Conservation (phyloP, 2,113 vertebrate species). For the Cyprinodon variegatus region DNA sequence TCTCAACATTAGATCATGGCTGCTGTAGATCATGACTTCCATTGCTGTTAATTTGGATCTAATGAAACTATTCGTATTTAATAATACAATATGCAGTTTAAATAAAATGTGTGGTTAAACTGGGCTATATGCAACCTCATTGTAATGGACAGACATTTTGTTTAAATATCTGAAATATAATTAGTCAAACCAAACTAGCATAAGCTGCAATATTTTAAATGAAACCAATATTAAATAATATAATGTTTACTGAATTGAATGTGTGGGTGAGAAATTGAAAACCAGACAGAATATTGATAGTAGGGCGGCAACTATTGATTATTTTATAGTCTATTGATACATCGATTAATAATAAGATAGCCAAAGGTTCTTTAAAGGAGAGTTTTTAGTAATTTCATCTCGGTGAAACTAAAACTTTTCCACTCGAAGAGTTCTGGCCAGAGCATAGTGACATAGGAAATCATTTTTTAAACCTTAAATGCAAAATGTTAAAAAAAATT, state of each 20-base stretch:
- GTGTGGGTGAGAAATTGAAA: neutral
- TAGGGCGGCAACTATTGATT: no score
- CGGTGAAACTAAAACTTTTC: no score
- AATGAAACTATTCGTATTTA: neutral
- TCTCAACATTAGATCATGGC: neutral
- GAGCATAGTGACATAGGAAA: no score
- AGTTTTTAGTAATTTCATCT: no score
- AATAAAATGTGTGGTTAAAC: neutral
- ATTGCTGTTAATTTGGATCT: neutral
- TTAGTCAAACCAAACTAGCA: neutral
- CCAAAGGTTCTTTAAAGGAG: no score
- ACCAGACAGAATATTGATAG: neutral
- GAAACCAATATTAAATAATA: no score
- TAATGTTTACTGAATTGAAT: neutral
- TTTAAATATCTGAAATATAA: neutral
- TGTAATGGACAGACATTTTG: neutral
- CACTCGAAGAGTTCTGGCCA: no score
- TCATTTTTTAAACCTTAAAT: no score
- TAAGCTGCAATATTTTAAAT: neutral
- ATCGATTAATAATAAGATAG: no score
- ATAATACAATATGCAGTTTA: neutral
- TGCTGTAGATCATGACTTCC: neutral
- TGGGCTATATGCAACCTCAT: neutral
- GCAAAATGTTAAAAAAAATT: no score
- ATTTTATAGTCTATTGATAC: no score